Evolutionary conservation across 2,113 vertebrate genomes (phyloP).

Genomic region (Xyrauchen texanus): DNA sequence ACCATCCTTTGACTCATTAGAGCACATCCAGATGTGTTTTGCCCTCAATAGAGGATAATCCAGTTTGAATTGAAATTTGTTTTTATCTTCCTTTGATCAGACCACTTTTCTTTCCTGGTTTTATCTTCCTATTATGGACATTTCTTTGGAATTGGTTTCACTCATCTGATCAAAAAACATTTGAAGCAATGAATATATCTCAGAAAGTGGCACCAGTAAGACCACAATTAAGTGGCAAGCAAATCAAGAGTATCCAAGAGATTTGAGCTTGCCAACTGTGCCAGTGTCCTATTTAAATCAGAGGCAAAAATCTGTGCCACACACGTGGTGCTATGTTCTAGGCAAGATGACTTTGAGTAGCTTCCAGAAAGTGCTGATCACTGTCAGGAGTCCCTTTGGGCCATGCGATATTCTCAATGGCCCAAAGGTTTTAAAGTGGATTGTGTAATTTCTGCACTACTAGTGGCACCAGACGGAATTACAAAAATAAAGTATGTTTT

Average conservation of each 20-base stretch:
- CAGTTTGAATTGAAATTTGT: background rate
- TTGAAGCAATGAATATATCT: conserved; percentile 49
- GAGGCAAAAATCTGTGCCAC: conserved; percentile 57
- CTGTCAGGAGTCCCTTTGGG: conserved; percentile 65
- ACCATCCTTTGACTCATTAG: background rate
- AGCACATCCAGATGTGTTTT: conserved; percentile 18
- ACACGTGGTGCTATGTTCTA: conserved; percentile 57
- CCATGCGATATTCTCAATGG: conserved; percentile 60
- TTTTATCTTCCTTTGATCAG: conserved; percentile 1
- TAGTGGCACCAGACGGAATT: too few relatives aligned
- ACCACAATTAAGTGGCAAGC: conserved; percentile 57
- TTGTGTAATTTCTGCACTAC: too few relatives aligned
- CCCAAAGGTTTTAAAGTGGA: conserved; percentile 40
- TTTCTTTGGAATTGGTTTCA: conserved; percentile 25
- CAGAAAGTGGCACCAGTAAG: conserved; percentile 47
- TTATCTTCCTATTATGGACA: background rate
- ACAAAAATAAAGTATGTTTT: too few relatives aligned
- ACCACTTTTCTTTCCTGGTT: background rate
- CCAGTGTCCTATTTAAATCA: conserved; percentile 68
- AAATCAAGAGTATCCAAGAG: conserved; percentile 51
- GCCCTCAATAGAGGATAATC: conserved; percentile 1
- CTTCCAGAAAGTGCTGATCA: conserved; percentile 64
- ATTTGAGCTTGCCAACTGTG: conserved; percentile 49
- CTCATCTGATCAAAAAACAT: conserved; percentile 29
- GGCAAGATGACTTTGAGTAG: conserved; percentile 67